Evolutionary conservation across 2,888 invertebrate species (phyloP).

Genomic region (Apodemia zela): DNA sequence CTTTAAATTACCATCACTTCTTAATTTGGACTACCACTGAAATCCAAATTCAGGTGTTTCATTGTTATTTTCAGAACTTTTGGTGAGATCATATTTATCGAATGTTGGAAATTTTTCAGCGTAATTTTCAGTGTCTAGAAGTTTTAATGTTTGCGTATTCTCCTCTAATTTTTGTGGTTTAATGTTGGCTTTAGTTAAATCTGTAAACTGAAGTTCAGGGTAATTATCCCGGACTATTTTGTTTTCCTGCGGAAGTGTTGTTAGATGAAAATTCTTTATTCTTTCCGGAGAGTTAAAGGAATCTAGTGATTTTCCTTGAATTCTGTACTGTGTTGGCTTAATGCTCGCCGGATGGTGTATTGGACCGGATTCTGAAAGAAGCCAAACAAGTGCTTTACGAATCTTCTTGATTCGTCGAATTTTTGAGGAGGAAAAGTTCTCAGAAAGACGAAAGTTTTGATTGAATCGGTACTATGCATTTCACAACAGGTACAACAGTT

Average conservation of each 20-base stretch:
- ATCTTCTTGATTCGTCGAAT: conserved; percentile 45
- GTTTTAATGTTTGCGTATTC: conserved; percentile 17
- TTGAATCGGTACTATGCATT: not conserved
- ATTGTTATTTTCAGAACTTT: conserved; percentile 16
- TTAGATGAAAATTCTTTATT: conserved; percentile 34
- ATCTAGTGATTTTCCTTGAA: conserved; percentile 39
- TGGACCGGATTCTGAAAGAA: conserved; percentile 54
- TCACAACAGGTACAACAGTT: not conserved
- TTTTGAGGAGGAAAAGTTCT: conserved; percentile 26
- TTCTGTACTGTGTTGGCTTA: conserved; percentile 33
- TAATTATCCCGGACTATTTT: conserved; percentile 10
- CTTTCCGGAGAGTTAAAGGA: conserved; percentile 34
- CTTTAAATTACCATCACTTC: conserved; percentile 11
- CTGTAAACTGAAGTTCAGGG: conserved; percentile 17
- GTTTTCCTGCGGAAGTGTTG: conserved; percentile 8
- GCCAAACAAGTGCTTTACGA: conserved; percentile 56
- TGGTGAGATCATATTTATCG: conserved; percentile 21
- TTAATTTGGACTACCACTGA: conserved; percentile 18
- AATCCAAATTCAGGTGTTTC: conserved; percentile 17
- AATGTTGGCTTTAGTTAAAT: conserved; percentile 18
- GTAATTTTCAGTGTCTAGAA: conserved; percentile 22
- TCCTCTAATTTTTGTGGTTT: conserved; percentile 6
- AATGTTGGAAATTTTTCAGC: conserved; percentile 24
- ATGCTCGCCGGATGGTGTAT: conserved; percentile 41
- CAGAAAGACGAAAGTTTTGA: not conserved